Conservation (phyloP, 1,140 invertebrate genomes). For the Trichogramma pretiosum region DNA sequence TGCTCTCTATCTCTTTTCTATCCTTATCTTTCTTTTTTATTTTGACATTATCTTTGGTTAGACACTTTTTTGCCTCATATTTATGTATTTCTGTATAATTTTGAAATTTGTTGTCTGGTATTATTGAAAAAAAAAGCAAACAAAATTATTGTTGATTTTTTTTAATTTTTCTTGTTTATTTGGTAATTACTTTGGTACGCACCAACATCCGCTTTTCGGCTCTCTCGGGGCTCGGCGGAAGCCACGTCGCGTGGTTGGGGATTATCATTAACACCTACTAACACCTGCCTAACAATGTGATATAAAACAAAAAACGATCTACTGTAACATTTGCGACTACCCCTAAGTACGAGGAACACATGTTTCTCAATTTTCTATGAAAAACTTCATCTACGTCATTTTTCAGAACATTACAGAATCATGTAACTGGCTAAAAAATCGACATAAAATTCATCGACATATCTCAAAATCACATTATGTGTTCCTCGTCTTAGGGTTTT, state of each 20-base stretch:
- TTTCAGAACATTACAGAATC: no score
- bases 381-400: no score
- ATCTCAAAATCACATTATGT: no score
- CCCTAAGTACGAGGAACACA: conserved; percentile 17
- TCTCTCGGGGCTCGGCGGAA: conserved; percentile 47
- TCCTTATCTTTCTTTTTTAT: neutral
- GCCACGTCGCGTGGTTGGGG: conserved; percentile 40
- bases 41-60: conserved; percentile 2
- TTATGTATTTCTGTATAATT: conserved; percentile 5
- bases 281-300: conserved; percentile 37
- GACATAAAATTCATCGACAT: no score
- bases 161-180: conserved; percentile 19
- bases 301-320: conserved; percentile 2
- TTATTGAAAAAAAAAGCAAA: no score
- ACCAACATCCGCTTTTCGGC: conserved; percentile 39
- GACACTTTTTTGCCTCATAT: neutral
- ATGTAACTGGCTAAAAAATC: no score
- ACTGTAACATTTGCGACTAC: no score
- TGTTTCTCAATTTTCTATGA: no score
- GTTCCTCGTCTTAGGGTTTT: no score
- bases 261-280: conserved; percentile 37
- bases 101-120: conserved; percentile 10
- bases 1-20: conserved; percentile 18
- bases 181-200: conserved; percentile 23
- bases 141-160: conserved; percentile 22